phyloP scores from a whole-genome alignment of 1,140 invertebrate species.

The Lordiphosa stackelbergi region DNA sequence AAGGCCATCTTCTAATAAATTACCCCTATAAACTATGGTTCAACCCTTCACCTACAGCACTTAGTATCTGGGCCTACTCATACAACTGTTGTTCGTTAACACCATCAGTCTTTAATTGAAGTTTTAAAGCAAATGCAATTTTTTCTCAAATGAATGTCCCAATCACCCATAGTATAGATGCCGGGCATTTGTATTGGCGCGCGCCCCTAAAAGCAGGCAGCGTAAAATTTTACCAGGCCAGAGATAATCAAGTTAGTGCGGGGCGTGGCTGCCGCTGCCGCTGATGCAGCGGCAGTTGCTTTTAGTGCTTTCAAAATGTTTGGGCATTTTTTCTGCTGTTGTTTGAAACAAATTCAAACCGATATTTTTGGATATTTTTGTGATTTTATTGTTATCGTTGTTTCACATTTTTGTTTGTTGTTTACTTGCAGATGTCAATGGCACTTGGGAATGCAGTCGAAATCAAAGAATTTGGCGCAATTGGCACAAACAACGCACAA shows the following conservation, averaged over 20 bases:
- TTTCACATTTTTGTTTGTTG: constrained; percentile 26
- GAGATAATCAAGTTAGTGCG: constrained; percentile 67
- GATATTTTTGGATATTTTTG: constrained; percentile 41
- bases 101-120: no score
- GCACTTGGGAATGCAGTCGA: constrained; percentile 34
- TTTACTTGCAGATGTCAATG: constrained; percentile 70
- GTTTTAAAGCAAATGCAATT: no score
- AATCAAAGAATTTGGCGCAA: constrained; percentile 61
- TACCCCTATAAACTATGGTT: no score
- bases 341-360: constrained; percentile 59
- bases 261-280: constrained; percentile 8
- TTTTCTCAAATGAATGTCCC: no score
- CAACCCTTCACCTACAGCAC: no score
- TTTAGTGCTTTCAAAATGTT: constrained; percentile 48
- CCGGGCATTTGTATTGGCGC: constrained; percentile 47
- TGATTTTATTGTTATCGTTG: constrained; percentile 23
- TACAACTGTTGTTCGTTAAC: no score
- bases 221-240: constrained; percentile 60
- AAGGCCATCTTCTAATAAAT: no score
- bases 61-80: no score
- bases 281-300: not conserved
- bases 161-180: not conserved
- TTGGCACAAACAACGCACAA: constrained; percentile 58
- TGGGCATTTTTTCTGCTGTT: constrained; percentile 37
- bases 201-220: constrained; percentile 65